Percentiles rank a stretch among this genome's conserved stretches.
Evolutionary conservation across 92 coral and sea anemone species (phyloP).

Genomic region (Phenganax stokvisi): DNA sequence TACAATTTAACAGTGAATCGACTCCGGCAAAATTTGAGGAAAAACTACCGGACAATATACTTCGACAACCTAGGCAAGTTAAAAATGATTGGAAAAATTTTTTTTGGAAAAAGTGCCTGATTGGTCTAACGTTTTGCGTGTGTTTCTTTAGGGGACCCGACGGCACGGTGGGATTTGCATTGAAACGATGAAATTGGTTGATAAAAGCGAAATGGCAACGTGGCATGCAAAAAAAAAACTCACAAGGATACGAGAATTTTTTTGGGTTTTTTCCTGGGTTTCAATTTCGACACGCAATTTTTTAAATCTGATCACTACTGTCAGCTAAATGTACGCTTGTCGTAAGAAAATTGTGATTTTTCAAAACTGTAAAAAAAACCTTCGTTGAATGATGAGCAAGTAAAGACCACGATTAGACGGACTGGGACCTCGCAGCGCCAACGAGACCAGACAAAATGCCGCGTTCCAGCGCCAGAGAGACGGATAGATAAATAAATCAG

Average conservation of each 20-base stretch:
- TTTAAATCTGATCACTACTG: no score
- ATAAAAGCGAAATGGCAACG: neutral
- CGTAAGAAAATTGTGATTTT: no score
- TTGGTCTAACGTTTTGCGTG: neutral
- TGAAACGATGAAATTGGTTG: conserved; percentile 34
- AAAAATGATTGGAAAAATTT: neutral
- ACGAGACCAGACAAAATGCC: no score
- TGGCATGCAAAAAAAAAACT: neutral
- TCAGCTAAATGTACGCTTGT: no score
- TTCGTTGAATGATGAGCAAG: no score
- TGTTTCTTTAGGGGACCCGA: conserved; percentile 53
- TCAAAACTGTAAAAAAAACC: no score
- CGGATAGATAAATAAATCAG: no score
- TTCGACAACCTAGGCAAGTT: conserved; percentile 66
- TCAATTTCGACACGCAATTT: no score
- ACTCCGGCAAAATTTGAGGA: conserved; percentile 34
- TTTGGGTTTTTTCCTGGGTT: neutral
- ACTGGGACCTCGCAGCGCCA: no score
- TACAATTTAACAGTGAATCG: neutral
- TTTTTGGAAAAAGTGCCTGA: neutral
- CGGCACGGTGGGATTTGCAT: conserved; percentile 48
- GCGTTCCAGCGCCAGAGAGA: no score
- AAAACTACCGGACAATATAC: conserved; percentile 61
- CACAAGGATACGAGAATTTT: neutral
- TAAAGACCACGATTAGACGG: no score